phyloP scores from a whole-genome alignment of 1,140 invertebrate genomes.

The Pygmarrhopalites habei region DNA sequence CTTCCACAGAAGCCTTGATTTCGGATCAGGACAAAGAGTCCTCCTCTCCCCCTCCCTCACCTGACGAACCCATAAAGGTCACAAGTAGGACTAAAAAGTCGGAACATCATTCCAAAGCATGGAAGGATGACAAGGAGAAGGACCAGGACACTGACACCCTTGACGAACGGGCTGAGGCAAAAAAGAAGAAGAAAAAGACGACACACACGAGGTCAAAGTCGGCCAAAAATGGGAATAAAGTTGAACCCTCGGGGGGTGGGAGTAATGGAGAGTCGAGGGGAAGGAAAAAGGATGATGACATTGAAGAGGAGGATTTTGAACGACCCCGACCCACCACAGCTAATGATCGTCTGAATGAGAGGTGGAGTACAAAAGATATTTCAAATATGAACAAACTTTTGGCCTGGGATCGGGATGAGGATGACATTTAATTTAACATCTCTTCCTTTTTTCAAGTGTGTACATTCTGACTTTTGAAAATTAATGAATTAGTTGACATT shows the following conservation, averaged over 20 bases:
- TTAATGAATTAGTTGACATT: too few relatives aligned
- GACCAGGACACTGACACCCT: too few relatives aligned
- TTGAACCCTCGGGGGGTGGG: conserved; percentile 9
- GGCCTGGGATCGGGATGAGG: conserved; percentile 52
- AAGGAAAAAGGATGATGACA: conserved; percentile 1
- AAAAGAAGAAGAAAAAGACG: conserved; percentile 16
- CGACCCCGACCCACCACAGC: conserved; percentile 22
- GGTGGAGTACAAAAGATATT: conserved; percentile 62
- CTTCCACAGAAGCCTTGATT: conserved; percentile 1
- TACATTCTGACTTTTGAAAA: too few relatives aligned
- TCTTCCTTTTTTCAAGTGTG: too few relatives aligned
- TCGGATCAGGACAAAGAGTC: background rate
- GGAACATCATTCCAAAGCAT: background rate
- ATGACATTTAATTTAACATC: conserved; percentile 40
- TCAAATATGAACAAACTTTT: conserved; percentile 65
- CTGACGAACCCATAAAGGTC: background rate
- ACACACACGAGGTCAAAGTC: conserved; percentile 12
- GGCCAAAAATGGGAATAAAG: conserved; percentile 26
- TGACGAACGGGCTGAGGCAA: conserved; percentile 7
- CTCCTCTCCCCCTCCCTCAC: background rate
- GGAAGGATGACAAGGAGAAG: too few relatives aligned
- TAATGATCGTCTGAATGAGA: conserved; percentile 43
- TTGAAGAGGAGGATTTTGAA: conserved; percentile 16
- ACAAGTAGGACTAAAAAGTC: background rate
- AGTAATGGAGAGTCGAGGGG: background rate